Base-by-base conservation (phyloP, 2,113 vertebrate species). In the Equus przewalskii region DNA sequence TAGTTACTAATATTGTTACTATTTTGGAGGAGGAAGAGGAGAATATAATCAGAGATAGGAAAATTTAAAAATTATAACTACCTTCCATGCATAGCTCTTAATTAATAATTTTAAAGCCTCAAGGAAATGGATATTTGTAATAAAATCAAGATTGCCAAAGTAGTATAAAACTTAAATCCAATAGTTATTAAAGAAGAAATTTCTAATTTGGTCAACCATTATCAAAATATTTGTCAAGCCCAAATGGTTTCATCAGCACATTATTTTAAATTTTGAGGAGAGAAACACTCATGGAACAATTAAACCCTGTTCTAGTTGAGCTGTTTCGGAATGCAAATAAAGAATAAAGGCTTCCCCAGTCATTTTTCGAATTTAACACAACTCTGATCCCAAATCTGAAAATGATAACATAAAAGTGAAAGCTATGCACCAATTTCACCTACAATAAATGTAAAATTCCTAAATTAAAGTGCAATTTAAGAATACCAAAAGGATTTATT, bases 121-220 rank as follows among this genome's bases (percentile, higher is more conserved):
- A 89, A 62, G 56, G 44, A 89, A 85, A 44, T 80, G 12, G n/a
- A 7, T 69, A 65, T 80, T 81, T 60, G 28, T 41, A 75, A 83
- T 46, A 92, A 80, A 91, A 62, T 54, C 26, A 24, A 54, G 88
- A 78, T 46, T 19, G 0, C n/a, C 28, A 56, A 84, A 84, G n/a
- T 80, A 78, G 84, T 89, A 33, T 80, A 51, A 69, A 95, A 41
- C 12, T 21, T n/a, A 83, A 83, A 62, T 72, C 33, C 72, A 36
- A 75, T 72, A 21, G 24, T 70, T 69, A 78, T 41, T 56, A 18
- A 24, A 49, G 36, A 89, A 95, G 18, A 79, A 36, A 89, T 65
- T 14, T 94, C 56, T 91, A 94, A 93, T 44, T 15, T 96, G 5
- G 36, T 91, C 24, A 41, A 5, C 60, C 44, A 94, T 82, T 60